Evolutionary conservation across 2,113 vertebrate species (phyloP).

Genomic region (Malurus cyaneus): DNA sequence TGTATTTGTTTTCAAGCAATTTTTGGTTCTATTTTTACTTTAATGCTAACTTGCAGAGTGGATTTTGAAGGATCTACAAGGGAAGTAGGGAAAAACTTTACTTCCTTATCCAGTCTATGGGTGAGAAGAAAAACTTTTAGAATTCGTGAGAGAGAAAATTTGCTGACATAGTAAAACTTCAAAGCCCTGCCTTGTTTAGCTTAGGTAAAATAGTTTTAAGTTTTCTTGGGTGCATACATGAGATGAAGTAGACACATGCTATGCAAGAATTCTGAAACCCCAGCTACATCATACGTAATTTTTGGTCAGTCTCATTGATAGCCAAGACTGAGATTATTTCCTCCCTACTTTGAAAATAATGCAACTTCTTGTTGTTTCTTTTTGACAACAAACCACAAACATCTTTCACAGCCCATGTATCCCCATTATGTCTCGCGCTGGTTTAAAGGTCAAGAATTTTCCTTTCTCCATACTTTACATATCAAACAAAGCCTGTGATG

Average conservation of each 20-base stretch:
- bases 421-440: background rate
- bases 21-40: background rate
- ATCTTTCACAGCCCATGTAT: background rate
- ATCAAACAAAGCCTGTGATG: background rate
- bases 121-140: background rate
- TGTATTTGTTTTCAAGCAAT: background rate
- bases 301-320: background rate
- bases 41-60: background rate
- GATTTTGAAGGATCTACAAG: background rate
- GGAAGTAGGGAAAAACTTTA: background rate
- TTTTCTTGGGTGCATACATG: background rate
- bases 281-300: background rate
- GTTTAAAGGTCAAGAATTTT: background rate
- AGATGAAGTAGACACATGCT: background rate
- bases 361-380: background rate
- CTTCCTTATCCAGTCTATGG: background rate
- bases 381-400: background rate
- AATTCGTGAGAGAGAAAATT: background rate
- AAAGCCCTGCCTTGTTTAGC: background rate
- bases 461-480: background rate
- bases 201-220: background rate
- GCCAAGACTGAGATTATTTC: background rate
- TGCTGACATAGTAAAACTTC: background rate
- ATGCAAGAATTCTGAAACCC: background rate
- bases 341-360: background rate